These are phyloP conservation scores for Parauchenoglanis punctatus DNA, from an alignment of 2,797 vertebrate species.

Conservation along the genomic window DNA sequence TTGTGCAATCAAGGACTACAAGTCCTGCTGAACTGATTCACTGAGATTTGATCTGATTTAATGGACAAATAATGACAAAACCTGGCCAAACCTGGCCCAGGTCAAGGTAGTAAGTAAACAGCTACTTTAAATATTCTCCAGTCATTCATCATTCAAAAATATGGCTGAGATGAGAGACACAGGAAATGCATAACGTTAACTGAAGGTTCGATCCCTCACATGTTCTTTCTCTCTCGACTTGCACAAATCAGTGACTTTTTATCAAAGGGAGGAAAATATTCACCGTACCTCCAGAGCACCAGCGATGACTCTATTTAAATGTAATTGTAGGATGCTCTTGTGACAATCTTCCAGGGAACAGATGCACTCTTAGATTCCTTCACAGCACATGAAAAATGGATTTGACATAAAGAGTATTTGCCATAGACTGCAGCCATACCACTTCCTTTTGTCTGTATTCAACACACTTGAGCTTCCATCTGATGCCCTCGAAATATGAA, in stretches of 20 bases:
- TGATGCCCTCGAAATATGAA: slow-evolving; percentile 65
- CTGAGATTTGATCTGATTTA: not conserved
- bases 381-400: slow-evolving; percentile 2
- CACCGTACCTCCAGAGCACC: not conserved
- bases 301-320: slow-evolving; percentile 23
- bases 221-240: not conserved
- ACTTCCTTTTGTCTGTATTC: slow-evolving; percentile 59
- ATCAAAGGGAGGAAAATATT: slow-evolving; percentile 21
- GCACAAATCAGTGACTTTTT: slow-evolving; percentile 20
- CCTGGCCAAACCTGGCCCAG: not conserved
- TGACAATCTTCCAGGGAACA: slow-evolving; percentile 25
- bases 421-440: slow-evolving; percentile 67
- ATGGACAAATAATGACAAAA: not conserved
- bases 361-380: slow-evolving; percentile 18
- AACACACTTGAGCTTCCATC: slow-evolving; percentile 63
- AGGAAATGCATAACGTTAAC: slow-evolving; percentile 5
- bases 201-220: slow-evolving; percentile 1
- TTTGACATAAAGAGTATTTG: slow-evolving; percentile 50
- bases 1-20: not conserved
- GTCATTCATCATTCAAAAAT: not conserved
- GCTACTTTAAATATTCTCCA: not conserved
- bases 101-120: not conserved
- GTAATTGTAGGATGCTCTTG: slow-evolving; percentile 47
- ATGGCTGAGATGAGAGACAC: not conserved
- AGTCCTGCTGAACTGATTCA: not conserved